phyloP scores from a whole-genome alignment of 1,140 invertebrate species.

The Tetramorium alpestre region DNA sequence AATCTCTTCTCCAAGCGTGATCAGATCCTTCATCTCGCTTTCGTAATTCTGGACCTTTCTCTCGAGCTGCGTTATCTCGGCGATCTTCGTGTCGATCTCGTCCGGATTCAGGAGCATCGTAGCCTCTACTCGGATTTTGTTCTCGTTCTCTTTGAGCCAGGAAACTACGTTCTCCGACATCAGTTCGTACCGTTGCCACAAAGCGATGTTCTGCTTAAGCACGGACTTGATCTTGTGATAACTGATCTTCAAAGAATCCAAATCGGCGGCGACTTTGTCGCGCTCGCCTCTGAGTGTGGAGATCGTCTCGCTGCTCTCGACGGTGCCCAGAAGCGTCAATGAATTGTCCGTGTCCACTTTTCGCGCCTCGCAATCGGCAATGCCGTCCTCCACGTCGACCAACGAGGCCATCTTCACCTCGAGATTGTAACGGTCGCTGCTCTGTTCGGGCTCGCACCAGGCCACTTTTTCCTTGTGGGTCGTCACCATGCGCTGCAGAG shows the following conservation, averaged over 20 bases:
- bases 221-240: constrained; percentile 89
- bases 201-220: constrained; percentile 90
- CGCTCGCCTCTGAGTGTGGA: constrained; percentile 88
- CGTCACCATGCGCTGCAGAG: constrained; percentile 92
- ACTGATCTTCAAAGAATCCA: constrained; percentile 89
- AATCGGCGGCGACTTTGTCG: constrained; percentile 88
- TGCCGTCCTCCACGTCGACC: constrained; percentile 90
- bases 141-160: constrained; percentile 96
- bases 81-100: constrained; percentile 90
- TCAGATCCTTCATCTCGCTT: constrained; percentile 89
- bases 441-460: constrained; percentile 96
- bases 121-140: constrained; percentile 91
- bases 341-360: constrained; percentile 90
- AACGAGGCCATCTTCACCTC: constrained; percentile 95
- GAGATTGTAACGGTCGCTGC: constrained; percentile 96
- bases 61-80: constrained; percentile 88
- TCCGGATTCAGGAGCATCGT: constrained; percentile 89
- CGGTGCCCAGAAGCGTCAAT: constrained; percentile 88
- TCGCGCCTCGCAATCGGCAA: constrained; percentile 89
- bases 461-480: constrained; percentile 94
- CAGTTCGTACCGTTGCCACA: constrained; percentile 93
- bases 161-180: constrained; percentile 91
- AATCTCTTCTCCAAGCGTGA: constrained; percentile 90
- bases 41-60: constrained; percentile 88
- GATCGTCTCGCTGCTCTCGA: constrained; percentile 89